These are phyloP conservation scores for Trematocara macrostoma DNA, from an alignment of 2,113 vertebrate genomes.

Conservation along the genomic window DNA sequence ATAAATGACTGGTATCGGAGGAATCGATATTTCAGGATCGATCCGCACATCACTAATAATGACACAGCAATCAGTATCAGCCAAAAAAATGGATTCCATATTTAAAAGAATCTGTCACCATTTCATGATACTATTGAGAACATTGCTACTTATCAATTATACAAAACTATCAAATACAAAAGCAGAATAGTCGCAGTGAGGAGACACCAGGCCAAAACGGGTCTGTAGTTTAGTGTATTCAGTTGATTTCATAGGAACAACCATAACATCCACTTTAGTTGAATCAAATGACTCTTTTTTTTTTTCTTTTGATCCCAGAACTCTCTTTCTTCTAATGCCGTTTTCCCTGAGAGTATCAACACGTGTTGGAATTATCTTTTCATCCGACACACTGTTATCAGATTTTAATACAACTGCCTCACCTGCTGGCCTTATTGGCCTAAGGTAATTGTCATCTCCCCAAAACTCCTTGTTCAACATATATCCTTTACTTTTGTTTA, in stretches of 20 bases:
- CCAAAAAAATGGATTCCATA: neutral
- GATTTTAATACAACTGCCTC: neutral
- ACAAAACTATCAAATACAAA: neutral
- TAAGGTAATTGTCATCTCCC: neutral
- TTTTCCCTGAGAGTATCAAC: neutral
- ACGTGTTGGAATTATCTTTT: neutral
- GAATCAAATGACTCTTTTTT: neutral
- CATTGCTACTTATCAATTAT: neutral
- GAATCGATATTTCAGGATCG: too few species aligned
- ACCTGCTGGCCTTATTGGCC: neutral
- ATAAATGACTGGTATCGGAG: too few species aligned
- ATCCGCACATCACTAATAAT: too few species aligned
- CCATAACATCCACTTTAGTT: neutral
- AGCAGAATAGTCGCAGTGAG: neutral
- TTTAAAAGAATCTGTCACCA: neutral
- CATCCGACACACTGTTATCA: neutral
- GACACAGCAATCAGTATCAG: neutral
- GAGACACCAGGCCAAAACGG: neutral
- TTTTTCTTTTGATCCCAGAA: neutral
- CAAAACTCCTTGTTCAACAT: neutral
- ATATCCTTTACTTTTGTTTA: neutral
- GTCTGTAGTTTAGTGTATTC: neutral
- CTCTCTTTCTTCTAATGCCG: neutral
- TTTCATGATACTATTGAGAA: neutral
- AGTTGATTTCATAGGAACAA: neutral